Percentiles rank a stretch among this genome's conserved stretches.
These are phyloP conservation scores for Microcebus tavaratra DNA, from an alignment of 2,113 vertebrate species.

Conservation along the genomic window DNA sequence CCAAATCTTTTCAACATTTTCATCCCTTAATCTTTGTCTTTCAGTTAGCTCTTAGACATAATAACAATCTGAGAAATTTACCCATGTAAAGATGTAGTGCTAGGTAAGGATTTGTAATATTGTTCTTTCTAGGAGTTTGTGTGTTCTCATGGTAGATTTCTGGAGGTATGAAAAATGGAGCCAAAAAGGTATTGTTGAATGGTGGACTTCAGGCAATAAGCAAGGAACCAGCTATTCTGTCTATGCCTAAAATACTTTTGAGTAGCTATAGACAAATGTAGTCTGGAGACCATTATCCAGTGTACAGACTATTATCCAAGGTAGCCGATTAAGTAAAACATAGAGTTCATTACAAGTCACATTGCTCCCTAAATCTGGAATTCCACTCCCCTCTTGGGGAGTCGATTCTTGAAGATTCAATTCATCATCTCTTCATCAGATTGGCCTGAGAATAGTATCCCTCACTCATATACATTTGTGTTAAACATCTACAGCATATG, in stretches of 20 bases:
- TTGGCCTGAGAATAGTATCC: fast-evolving
- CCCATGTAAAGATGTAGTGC: not conserved
- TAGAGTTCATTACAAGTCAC: not conserved
- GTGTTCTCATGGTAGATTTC: not conserved
- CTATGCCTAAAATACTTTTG: not conserved
- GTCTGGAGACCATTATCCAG: not conserved
- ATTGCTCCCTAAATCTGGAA: not conserved
- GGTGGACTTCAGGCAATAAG: not conserved
- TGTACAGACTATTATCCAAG: not conserved
- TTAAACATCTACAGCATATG: not conserved
- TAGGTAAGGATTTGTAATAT: not conserved
- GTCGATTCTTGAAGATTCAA: not conserved
- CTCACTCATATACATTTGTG: not conserved
- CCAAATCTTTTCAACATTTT: not conserved
- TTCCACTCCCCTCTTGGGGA: not conserved
- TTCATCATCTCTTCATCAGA: not conserved
- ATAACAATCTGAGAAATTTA: not conserved
- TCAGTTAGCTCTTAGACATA: not conserved
- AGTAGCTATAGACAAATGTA: not conserved
- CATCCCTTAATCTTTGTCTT: not conserved
- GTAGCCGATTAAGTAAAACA: not conserved
- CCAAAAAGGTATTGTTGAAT: not conserved
- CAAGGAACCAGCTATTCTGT: not conserved
- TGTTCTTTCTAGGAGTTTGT: not conserved
- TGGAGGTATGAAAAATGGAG: not conserved